phyloP scores from a whole-genome alignment of 2,888 invertebrate genomes.

The Microplitis deprimator region DNA sequence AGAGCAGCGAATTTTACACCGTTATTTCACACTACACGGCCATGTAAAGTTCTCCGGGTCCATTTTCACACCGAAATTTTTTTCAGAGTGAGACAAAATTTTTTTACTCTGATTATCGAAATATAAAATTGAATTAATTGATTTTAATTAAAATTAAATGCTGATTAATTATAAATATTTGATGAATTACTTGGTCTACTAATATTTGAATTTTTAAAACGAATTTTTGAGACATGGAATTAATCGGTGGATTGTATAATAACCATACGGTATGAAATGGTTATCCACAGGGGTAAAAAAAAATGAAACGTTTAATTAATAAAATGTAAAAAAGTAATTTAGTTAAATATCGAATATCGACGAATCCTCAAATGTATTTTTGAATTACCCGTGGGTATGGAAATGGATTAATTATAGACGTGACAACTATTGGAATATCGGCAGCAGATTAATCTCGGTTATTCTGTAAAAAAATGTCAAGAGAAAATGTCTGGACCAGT shows the following conservation, averaged over 20 bases:
- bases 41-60: too few species aligned
- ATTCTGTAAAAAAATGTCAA: constrained; percentile 20
- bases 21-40: too few species aligned
- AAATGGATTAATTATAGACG: constrained; percentile 24
- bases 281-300: not conserved
- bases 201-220: too few species aligned
- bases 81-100: too few species aligned
- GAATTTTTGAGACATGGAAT: not conserved
- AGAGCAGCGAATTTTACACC: too few species aligned
- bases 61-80: too few species aligned
- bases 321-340: not conserved
- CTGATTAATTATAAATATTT: too few species aligned
- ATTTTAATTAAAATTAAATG: too few species aligned
- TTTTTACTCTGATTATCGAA: too few species aligned
- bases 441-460: constrained; percentile 20
- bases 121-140: too few species aligned
- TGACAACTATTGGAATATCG: constrained; percentile 24
- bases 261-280: not conserved
- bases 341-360: not conserved
- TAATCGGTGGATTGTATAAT: not conserved
- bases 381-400: not conserved
- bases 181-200: too few species aligned
- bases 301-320: not conserved
- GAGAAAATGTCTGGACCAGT: constrained; percentile 23
- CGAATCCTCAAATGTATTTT: not conserved